A percentile compares a stretch with the other conserved stretches of the same genome.
Conservation (phyloP, 2,888 invertebrate species). For the Lochmaea crataegi region DNA sequence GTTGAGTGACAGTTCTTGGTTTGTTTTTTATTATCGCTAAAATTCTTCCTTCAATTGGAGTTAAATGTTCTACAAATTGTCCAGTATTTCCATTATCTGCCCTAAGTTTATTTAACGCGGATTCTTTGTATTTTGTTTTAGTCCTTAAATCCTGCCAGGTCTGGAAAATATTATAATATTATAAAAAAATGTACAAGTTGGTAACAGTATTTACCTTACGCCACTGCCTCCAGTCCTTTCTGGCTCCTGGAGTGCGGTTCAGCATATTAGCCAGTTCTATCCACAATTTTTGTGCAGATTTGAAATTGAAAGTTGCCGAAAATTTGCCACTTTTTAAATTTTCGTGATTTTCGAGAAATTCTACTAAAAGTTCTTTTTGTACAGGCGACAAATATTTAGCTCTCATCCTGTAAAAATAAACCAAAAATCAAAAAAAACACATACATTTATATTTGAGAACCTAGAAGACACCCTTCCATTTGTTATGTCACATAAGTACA, state of each 20-base stretch:
- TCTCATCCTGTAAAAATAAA: neutral
- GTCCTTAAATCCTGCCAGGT: slow-evolving; percentile 29
- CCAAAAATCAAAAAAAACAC: neutral
- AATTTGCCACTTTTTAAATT: slow-evolving; percentile 21
- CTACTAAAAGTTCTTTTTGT: slow-evolving; percentile 18
- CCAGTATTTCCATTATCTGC: no score
- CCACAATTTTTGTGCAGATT: slow-evolving; percentile 17
- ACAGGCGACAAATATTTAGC: slow-evolving; percentile 15
- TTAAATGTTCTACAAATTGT: neutral
- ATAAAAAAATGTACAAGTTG: neutral
- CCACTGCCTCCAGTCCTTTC: slow-evolving; percentile 25
- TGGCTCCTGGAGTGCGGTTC: slow-evolving; percentile 15
- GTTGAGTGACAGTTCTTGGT: neutral
- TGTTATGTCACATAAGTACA: no score
- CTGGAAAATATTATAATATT: slow-evolving; percentile 12
- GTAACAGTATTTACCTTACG: slow-evolving; percentile 9
- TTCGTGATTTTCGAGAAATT: slow-evolving; percentile 17
- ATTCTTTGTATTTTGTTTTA: slow-evolving; percentile 6
- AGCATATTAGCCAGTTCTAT: slow-evolving; percentile 12
- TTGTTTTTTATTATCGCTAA: neutral
- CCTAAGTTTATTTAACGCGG: neutral
- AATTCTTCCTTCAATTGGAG: slow-evolving; percentile 11
- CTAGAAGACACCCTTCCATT: no score
- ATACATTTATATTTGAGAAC: no score
- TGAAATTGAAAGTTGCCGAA: slow-evolving; percentile 7